Evolutionary conservation across 2,113 vertebrate genomes (phyloP), one percentile per base, ranked within the genome.

Genomic region (Hippocampus zosterae): DNA sequence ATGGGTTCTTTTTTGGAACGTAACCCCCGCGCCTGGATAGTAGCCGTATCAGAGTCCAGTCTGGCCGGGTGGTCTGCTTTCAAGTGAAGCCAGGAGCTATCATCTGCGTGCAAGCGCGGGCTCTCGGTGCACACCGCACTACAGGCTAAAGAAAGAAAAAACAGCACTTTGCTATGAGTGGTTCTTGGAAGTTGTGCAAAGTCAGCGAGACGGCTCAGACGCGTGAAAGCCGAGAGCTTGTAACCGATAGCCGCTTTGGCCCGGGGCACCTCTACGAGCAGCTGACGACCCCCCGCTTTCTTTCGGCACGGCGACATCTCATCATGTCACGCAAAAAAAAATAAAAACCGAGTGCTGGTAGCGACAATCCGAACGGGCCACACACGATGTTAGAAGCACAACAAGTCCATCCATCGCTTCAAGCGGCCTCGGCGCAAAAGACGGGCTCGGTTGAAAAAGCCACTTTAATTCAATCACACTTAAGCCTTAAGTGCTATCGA

Each of bases 71-170:
- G 10, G 71, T 65, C 71, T 60, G 77, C 85, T 90, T 90, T 90
- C 77, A 88, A 88, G 80, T 86, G 67, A 65, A 75, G 87, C 87
- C 87, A 86, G 68, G 23, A 67, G 73, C 64, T 61, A 74, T 78
- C 80, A 69, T 69, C 76, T 67, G 33, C 57, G 65, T 33, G 44
- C 62, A 64, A 18, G 46, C 46, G 46, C 7, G 46, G 33, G 46
- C 46, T 19, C 16, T 52, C 1, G 12, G 12, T 44, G 42, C 44
- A 13, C 44, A 46, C 12, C 19, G 19, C 48, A 52, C 55, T 21
- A 12, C 61, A 63, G 69, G 74, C 78, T 78, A 73, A 73, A 37
- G 33, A 6, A 37, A 37, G 6, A 37, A 7, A 7, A 37, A 33
- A 46, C 3, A 61, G 29, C 73, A 41, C 62, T 75, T 75, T 41